phyloP scores from a whole-genome alignment of 1,140 invertebrate genomes.

The Lepidurus couesii region DNA sequence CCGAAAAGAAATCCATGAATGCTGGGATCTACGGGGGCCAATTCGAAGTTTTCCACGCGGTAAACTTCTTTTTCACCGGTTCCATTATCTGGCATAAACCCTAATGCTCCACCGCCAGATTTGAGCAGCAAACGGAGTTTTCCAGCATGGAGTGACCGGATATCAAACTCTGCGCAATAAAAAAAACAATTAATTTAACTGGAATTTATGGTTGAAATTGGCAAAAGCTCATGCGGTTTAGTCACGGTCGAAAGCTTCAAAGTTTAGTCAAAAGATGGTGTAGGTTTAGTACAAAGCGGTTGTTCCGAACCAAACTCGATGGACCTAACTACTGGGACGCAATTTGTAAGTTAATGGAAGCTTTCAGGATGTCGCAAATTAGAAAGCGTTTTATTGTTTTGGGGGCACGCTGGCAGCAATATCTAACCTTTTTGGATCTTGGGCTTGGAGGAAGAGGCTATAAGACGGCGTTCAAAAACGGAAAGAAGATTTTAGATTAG shows the following conservation, averaged over 20 bases:
- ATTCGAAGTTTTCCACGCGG: conserved; percentile 53
- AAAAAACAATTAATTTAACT: neutral
- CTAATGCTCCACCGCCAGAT: conserved; percentile 51
- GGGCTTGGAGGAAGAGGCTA: neutral
- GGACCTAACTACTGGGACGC: neutral
- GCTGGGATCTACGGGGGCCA: conserved; percentile 52
- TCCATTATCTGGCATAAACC: conserved; percentile 68
- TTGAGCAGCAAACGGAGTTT: conserved; percentile 41
- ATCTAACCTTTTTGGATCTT: neutral
- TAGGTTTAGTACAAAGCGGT: neutral
- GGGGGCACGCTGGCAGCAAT: neutral
- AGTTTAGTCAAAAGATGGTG: neutral
- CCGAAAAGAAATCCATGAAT: conserved; percentile 64
- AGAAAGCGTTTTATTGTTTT: neutral
- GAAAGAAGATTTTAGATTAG: neutral
- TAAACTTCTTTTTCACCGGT: conserved; percentile 51
- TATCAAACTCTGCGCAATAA: conserved; percentile 39
- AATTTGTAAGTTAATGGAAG: neutral
- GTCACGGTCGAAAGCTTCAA: neutral
- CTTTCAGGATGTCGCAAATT: neutral
- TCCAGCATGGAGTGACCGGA: conserved; percentile 41
- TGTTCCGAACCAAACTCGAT: neutral
- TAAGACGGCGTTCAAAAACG: neutral
- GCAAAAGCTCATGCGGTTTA: neutral
- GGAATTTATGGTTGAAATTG: neutral